phyloP scores from a whole-genome alignment of 2,113 vertebrate genomes.

The Romanogobio albipinnatus region DNA sequence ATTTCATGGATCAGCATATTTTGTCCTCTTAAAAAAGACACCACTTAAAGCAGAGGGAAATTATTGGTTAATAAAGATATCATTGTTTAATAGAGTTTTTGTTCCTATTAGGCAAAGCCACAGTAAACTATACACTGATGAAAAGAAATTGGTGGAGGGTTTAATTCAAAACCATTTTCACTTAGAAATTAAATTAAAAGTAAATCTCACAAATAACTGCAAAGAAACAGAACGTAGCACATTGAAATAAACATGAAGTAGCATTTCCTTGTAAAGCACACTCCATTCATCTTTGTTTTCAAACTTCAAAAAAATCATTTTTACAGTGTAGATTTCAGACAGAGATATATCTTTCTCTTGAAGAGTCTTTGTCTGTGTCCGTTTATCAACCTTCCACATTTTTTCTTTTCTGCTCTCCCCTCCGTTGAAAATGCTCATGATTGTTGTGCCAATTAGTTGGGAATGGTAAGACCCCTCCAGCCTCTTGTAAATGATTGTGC shows the following conservation, averaged over 20 bases:
- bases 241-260: not conserved
- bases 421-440: constrained; percentile 1
- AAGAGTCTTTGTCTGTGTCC: not conserved
- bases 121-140: not conserved
- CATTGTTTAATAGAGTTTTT: not conserved
- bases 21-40: not conserved
- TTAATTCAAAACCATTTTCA: not conserved
- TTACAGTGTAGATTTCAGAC: not conserved
- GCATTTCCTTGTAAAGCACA: not conserved
- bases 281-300: not conserved
- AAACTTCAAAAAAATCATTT: too few relatives aligned
- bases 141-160: not conserved
- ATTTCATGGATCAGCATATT: not conserved
- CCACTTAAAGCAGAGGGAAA: not conserved
- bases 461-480: constrained; percentile 30
- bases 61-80: not conserved
- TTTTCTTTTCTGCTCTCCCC: not conserved
- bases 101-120: not conserved
- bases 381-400: not conserved
- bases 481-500: constrained; percentile 41
- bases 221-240: not conserved
- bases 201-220: not conserved
- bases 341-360: not conserved
- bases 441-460: constrained; percentile 50
- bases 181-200: not conserved